phyloP scores from a whole-genome alignment of 2,113 vertebrate species.

The Tachuris rubrigastra region DNA sequence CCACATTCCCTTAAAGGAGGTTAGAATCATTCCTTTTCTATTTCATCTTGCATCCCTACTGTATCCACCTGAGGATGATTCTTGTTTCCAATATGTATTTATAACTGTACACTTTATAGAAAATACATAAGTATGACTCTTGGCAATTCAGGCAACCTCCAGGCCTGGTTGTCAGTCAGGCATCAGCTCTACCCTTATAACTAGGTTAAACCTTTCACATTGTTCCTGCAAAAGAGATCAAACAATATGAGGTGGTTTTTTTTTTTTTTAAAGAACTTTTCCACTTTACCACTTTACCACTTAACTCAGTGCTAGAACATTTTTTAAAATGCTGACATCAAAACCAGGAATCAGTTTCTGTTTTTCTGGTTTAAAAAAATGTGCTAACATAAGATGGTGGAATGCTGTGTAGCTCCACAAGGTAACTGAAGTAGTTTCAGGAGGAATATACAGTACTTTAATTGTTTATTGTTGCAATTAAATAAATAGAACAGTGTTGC shows the following conservation, averaged over 20 bases:
- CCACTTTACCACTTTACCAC: not conserved
- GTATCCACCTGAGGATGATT: not conserved
- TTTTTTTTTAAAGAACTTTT: fast-evolving
- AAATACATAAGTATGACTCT: not conserved
- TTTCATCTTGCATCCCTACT: not conserved
- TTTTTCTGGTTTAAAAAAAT: not conserved
- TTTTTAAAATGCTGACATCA: not conserved
- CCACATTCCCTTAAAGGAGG: not conserved
- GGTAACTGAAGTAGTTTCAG: not conserved
- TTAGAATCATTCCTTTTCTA: not conserved
- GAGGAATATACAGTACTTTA: not conserved
- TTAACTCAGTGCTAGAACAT: not conserved
- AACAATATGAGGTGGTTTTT: no score
- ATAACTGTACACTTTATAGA: not conserved
- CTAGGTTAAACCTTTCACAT: not conserved
- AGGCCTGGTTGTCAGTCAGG: not conserved
- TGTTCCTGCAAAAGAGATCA: not conserved
- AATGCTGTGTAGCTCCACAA: not conserved
- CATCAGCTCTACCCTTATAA: not conserved
- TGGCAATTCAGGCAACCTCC: not conserved
- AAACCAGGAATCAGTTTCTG: not conserved
- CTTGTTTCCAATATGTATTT: not conserved
- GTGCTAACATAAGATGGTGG: not conserved
- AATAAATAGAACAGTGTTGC: not conserved
- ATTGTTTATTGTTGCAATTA: not conserved